Evolutionary conservation across 2,797 vertebrate genomes (phyloP), one percentile per base, ranked within the genome.

Genomic region (Lagodon rhomboides): DNA sequence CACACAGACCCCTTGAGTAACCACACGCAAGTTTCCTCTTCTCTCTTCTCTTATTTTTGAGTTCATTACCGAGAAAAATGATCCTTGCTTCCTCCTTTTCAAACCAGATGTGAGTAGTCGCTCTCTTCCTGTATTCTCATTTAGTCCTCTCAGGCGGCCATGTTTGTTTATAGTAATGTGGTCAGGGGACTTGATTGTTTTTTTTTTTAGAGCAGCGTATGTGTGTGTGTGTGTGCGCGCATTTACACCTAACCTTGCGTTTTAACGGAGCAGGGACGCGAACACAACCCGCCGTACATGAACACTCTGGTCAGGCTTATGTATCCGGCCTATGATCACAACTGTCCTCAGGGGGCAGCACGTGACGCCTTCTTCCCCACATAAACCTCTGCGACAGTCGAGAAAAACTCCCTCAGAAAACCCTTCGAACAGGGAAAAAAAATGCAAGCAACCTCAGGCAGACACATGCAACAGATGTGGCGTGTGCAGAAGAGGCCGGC

Each of bases 41-140:
- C 90, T 94, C 92, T 94, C 83, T 91, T 88, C 84, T 93, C 88
- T 93, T 93, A 93, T 94, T 95, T 94, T 92, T 85, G 90, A 93
- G 88, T 76, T 82, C 77, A 87, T 92, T 94, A 90, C 91, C 86
- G 89, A 94, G 92, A 95, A 92, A 77, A 63, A 51, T 75, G 3
- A 77, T 92, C 90, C 89, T 87, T 88, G 86, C 93, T 95, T 95
- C 94, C 94, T 93, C 91, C 92, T 95, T 95, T 93, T 84, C 77
- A 78, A 66, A 89, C 85, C 94, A 95, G 94, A 94, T 95, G 94
- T 93, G 84, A 79, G 75, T 81, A 54, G 74, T 54, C 51, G 66
- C 51, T 85, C 55, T 82, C 80, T 80, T 86, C 73, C 75, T 81
- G 76, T 83, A 6, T 63, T 80, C 68, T 84, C 51, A 53, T 77